phyloP scores from a whole-genome alignment of 2,113 vertebrate genomes.

The Dipodomys merriami region DNA sequence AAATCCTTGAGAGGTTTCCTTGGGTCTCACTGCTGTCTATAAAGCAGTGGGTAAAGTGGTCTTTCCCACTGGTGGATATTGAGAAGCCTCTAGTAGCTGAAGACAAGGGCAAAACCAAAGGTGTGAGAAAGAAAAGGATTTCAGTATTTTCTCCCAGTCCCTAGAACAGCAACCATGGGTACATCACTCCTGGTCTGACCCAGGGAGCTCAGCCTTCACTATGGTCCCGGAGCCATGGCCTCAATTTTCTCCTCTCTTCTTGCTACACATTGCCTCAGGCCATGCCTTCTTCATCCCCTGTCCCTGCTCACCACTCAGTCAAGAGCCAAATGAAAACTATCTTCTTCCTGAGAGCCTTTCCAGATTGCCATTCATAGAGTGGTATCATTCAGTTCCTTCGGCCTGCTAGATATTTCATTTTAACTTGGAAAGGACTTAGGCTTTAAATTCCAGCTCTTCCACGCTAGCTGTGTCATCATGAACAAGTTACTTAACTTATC shows the following conservation, averaged over 20 bases:
- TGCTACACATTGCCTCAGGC: fast-evolving
- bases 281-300: background rate
- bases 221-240: background rate
- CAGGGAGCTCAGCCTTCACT: background rate
- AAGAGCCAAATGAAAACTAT: background rate
- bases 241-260: background rate
- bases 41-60: too few species aligned
- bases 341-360: background rate
- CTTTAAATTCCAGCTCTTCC: background rate
- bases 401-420: background rate
- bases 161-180: background rate
- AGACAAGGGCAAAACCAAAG: background rate
- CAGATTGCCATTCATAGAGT: background rate
- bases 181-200: background rate
- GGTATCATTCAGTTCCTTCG: background rate
- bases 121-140: background rate
- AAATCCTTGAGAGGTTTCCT: background rate
- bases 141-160: background rate
- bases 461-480: background rate
- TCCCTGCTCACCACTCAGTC: background rate
- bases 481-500: conserved; percentile 8
- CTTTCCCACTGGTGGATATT: background rate
- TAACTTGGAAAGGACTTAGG: background rate
- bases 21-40: background rate
- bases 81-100: background rate